Base-by-base conservation (phyloP, 2,797 vertebrate species). In the Pampus argenteus region DNA sequence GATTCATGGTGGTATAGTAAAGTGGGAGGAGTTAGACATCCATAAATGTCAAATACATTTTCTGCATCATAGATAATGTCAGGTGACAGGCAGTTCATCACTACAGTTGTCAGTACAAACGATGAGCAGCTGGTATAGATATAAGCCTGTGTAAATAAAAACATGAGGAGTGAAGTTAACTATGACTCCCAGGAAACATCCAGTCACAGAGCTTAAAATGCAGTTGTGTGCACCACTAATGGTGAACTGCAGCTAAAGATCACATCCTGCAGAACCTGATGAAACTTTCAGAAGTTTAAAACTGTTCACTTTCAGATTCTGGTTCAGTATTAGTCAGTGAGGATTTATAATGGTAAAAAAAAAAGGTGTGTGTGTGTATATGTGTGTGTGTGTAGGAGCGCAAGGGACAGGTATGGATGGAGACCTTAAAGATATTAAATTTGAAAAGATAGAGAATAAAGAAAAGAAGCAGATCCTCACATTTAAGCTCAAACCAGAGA, bases 41-140 rank as follows among this genome's bases (percentile, higher is more conserved):
- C 54, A 17, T 58, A 76, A 81, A 79, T 62, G 76, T 82, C 76
- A 66, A 10, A 61, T 59, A 64, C 3, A 28, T 66, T 81, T 67
- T 71, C 38, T 60, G 61, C 70, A 20, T 29, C 65, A n/a, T 22
- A 54, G 62, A 50, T 18, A 2, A 42, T 47, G 49, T 58, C 18
- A 51, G 59, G 48, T 26, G 58, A 66, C 57, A 36, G 60, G 81
- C 26, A 29, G n/a, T 29, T 44, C 29, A 44, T 44, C 40, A 18
- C 17, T 44, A 8, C 38, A 58, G 31, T 56, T 56, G 56, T 66
- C 51, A 42, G 38, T 1, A 42, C 15, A 28, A 52, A 68, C 11
- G 23, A 72, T 13, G 13, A 71, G 31, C 28, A 25, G 44, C 28
- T 45, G 26, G 22, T 3, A 20, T 4, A 25, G 14, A 61, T 31